Conservation (phyloP, 2,797 vertebrate species). For the Myotis daubentonii region DNA sequence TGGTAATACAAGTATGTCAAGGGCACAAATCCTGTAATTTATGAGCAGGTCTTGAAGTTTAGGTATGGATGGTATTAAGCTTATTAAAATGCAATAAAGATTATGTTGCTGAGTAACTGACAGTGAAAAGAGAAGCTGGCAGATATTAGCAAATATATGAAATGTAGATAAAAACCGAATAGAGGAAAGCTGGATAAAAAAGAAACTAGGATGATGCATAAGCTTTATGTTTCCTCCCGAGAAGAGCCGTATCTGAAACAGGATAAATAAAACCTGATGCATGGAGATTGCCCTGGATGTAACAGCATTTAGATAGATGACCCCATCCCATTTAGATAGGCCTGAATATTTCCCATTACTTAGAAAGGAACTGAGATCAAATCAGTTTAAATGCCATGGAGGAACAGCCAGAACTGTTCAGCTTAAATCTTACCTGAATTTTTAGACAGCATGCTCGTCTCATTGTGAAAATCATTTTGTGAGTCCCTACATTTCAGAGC, state of each 20-base stretch:
- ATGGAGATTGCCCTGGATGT: not conserved
- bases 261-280: slow-evolving; percentile 40
- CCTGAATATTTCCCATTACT: slow-evolving; percentile 52
- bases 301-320: slow-evolving; percentile 33
- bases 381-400: slow-evolving; percentile 31
- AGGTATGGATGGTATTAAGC: slow-evolving; percentile 47
- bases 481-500: not conserved
- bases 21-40: slow-evolving; percentile 35
- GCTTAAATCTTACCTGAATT: not conserved
- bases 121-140: slow-evolving; percentile 10
- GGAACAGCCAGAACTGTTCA: not conserved
- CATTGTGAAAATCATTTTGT: not conserved
- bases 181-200: slow-evolving; percentile 46
- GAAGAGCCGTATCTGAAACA: not conserved
- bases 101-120: slow-evolving; percentile 28
- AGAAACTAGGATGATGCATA: not conserved
- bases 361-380: slow-evolving; percentile 26
- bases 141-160: slow-evolving; percentile 56
- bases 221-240: slow-evolving; percentile 7
- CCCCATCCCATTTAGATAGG: slow-evolving; percentile 41
- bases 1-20: slow-evolving; percentile 24
- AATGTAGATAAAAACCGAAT: slow-evolving; percentile 49
- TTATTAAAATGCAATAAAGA: slow-evolving; percentile 55
- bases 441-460: not conserved
- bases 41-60: not conserved